These are phyloP conservation scores for Meles meles DNA, from an alignment of 2,113 vertebrate species.

Conservation along the genomic window DNA sequence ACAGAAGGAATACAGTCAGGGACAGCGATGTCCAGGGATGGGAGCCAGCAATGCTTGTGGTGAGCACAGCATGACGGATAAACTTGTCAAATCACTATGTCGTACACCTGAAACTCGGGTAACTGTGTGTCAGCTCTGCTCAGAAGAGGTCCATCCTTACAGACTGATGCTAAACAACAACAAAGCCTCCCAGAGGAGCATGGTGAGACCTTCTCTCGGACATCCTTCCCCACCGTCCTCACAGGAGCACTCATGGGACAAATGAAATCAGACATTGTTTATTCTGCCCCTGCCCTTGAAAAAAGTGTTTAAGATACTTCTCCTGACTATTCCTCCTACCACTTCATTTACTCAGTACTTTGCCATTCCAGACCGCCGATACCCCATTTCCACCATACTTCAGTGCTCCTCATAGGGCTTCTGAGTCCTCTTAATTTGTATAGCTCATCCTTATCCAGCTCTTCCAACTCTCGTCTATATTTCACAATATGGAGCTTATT, in stretches of 20 bases:
- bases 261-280: neutral
- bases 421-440: neutral
- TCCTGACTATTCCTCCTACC: neutral
- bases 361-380: neutral
- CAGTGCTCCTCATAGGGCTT: neutral
- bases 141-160: neutral
- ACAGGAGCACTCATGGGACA: fast-evolving
- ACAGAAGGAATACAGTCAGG: neutral
- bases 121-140: neutral
- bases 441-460: neutral
- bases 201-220: neutral
- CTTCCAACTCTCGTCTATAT: neutral
- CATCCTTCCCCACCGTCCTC: neutral
- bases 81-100: neutral
- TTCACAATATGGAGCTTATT: neutral
- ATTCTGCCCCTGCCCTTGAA: neutral
- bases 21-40: neutral
- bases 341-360: neutral
- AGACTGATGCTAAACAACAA: neutral
- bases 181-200: neutral
- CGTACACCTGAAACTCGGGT: neutral
- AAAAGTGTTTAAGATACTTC: neutral
- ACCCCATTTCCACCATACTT: neutral
- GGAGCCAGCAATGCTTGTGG: neutral
- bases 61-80: neutral